Percentiles rank a stretch among this genome's conserved stretches.
These are phyloP conservation scores for Morpho achilles DNA, from an alignment of 2,888 invertebrate genomes.

Conservation along the genomic window DNA sequence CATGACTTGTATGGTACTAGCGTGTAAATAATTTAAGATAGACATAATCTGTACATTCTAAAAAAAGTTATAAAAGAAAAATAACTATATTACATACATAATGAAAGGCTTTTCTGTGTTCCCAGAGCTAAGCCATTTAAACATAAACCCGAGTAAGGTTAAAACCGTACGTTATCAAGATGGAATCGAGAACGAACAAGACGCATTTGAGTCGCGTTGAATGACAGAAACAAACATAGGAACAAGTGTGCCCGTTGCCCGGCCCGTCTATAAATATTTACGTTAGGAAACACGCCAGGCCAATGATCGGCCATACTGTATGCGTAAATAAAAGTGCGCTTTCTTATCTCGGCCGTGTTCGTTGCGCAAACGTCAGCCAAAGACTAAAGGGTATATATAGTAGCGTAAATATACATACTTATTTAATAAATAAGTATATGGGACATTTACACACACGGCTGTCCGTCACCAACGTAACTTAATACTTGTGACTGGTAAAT, in stretches of 20 bases:
- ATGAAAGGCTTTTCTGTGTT: neutral
- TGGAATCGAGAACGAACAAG: conserved; percentile 28
- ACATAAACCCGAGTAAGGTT: neutral
- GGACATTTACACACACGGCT: no score
- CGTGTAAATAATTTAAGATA: no score
- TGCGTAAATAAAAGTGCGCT: conserved; percentile 70
- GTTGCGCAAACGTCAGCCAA: conserved; percentile 60
- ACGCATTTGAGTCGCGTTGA: conserved; percentile 53
- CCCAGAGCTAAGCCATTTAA: neutral
- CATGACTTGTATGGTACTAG: no score
- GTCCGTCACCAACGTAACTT: no score
- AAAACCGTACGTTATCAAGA: conserved; percentile 7
- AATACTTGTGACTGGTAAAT: no score
- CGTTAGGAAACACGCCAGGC: conserved; percentile 72
- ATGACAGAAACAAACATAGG: conserved; percentile 75
- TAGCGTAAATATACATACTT: neutral
- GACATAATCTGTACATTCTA: no score
- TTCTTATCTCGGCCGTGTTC: conserved; percentile 71
- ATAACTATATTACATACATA: no score
- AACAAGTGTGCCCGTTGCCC: conserved; percentile 64
- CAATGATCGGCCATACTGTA: conserved; percentile 66
- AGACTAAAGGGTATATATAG: neutral
- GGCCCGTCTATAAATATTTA: conserved; percentile 75
- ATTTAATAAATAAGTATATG: no score
- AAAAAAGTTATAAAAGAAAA: no score